Base-by-base conservation (phyloP, 2,113 vertebrate genomes). In the Hemibagrus wyckioides region DNA sequence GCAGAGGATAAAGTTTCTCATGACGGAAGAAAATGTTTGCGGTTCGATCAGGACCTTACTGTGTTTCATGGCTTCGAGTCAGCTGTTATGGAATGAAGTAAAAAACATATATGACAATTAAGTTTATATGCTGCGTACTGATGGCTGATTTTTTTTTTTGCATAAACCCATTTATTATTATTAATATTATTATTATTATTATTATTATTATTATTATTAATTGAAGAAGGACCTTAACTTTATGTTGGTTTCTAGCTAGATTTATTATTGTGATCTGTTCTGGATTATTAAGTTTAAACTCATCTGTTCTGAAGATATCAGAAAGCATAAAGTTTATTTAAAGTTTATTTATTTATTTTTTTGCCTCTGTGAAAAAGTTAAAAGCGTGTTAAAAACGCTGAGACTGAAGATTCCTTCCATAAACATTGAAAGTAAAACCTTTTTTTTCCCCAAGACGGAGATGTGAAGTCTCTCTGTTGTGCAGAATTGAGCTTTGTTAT, bases 1-100 rank as follows among this genome's bases (percentile, higher is more conserved):
- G 73, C 28, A n/a, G 41, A 52, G 86, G 77, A 23, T 83, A 48
- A 73, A 33, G 80, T 88, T 89, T 71, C 88, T 14, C 61, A 30
- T 80, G 59, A 30, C 21, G 14, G 39, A 83, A 82, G 83, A 77
- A 67, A 57, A 48, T n/a, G 2, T 80, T 19, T 50, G 48, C 25
- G 30, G 19, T 80, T 84, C 39, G 36, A 25, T 11, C 61, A 44
- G 54, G 63, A 88, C 48, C 81, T 75, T 30, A 48, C 52, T 1
- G 7, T 15, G 41, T 85, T 85, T 85, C 71, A 77, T 14, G 30
- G 28, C 5, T n/a, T n/a, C n/a, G 7, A 33, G 54, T 39, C 75
- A 25, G 33, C 11, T 4, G 3, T 48, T 83, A 50, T 61, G n/a
- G 56, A n/a, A 48, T 39, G 10, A 77, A 41, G 5, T 5, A 9